Base-by-base conservation (phyloP, 30 jellyfish, hydroid and myxozoan species). In the Cassiopea andromeda region DNA sequence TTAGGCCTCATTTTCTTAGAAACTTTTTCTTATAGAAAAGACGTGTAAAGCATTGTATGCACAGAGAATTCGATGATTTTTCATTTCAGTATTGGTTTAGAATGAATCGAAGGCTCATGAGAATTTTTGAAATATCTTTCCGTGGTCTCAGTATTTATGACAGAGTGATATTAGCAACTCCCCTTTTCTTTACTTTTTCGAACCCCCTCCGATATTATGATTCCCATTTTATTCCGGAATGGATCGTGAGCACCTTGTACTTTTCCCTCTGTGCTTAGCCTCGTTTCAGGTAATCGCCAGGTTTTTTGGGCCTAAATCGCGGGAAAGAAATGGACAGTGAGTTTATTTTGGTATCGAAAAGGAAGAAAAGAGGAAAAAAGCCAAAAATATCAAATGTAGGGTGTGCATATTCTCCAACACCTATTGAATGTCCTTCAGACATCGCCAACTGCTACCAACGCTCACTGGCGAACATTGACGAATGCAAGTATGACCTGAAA, bases 251-350 rank as follows among this genome's bases (percentile, higher is more conserved):
- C 10, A 3, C 10, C 7, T 3, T 3, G 12, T 3, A 6, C 7
- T 3, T 6, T 10, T 54, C 64, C 7, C 64, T 54, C 64, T 0
- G 64, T 54, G 10, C 64, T 54, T 54, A 54, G 64, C 64, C 64
- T 54, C 64, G 64, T 54, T 54, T 54, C 64, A 54, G 86, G 69
- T 46, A 43, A 44, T 75, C 75, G 13, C 14, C 54, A 16, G 38
- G 2, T 43, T 17, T 19, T n/a, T 70, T 19, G 3, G 17, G 27
- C 73, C 27, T 14, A 64, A 17, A 2, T 64, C 73, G 73, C 15
- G 73, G 73, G 73, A 7, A 64, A 64, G 73, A 64, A 48, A 77
- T 77, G 86, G 86, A 48, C 17, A 74, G 57, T 12, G 86, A 57
- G 2, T 77, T 77, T 47, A 14, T 8, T 13, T 6, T 77, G 14